Conservation (phyloP, 2,113 vertebrate species). For the Terrapene triunguis region DNA sequence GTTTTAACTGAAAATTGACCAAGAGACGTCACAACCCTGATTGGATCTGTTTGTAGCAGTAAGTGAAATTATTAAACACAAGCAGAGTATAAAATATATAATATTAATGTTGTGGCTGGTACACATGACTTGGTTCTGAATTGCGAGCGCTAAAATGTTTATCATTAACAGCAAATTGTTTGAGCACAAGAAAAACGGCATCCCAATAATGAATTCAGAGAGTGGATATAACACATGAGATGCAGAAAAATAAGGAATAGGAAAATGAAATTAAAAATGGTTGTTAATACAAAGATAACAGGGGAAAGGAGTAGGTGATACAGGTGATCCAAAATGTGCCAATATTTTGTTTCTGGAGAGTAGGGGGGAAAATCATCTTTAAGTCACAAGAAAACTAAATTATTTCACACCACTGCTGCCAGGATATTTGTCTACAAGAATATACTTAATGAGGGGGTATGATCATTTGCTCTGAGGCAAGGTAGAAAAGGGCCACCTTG, state of each 20-base stretch:
- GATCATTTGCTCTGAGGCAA: background rate
- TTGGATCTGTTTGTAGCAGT: background rate
- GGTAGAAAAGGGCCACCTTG: background rate
- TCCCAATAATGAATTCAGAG: background rate
- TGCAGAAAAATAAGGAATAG: background rate
- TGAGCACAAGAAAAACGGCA: background rate
- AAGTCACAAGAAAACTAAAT: background rate
- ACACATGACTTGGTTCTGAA: background rate
- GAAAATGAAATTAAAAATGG: background rate
- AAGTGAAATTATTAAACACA: background rate
- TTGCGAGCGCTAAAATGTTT: background rate
- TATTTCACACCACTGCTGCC: background rate
- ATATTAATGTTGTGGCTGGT: background rate
- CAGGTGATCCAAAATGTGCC: background rate
- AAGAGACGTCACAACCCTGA: background rate
- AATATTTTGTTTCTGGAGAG: background rate
- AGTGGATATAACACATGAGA: background rate
- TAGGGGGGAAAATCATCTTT: background rate
- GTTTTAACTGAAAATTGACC: background rate
- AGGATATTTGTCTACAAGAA: background rate
- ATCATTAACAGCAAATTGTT: background rate
- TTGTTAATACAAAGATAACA: background rate
- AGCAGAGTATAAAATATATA: background rate
- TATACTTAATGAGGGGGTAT: background rate
- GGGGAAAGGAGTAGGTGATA: background rate